Percentiles rank a stretch among this genome's conserved stretches.
Conservation (phyloP, 2,797 vertebrate genomes). For the Macroramphosus scolopax region DNA sequence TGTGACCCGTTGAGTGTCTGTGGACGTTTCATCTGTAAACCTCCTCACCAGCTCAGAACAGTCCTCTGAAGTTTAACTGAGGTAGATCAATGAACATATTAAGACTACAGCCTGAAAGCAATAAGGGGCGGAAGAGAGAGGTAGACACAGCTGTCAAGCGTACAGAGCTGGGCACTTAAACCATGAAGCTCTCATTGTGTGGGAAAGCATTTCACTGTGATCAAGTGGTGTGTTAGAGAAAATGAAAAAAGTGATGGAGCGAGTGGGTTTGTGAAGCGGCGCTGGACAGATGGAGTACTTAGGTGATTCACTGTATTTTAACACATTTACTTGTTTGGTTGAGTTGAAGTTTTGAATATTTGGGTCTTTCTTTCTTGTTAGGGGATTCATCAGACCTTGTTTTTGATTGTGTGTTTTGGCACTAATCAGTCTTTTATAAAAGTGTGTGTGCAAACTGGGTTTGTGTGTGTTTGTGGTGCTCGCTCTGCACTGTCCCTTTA, state of each 20-base stretch:
- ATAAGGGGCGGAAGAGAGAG: not conserved
- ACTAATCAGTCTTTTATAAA: slow-evolving; percentile 7
- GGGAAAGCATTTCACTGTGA: slow-evolving; percentile 21
- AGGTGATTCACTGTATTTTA: slow-evolving; percentile 5
- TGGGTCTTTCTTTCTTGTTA: slow-evolving; percentile 6
- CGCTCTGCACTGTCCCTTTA: not conserved
- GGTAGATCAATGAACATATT: not conserved
- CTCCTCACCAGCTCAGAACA: not conserved
- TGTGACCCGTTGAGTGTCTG: too few relatives aligned
- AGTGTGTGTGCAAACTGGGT: not conserved
- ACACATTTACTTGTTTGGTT: not conserved
- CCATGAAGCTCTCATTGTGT: slow-evolving; percentile 17
- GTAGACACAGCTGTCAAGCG: slow-evolving; percentile 19
- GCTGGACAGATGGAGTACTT: slow-evolving; percentile 3
- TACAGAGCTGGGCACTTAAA: slow-evolving; percentile 13
- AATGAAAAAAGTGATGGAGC: slow-evolving; percentile 11
- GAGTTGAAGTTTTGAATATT: not conserved
- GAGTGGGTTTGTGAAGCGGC: slow-evolving; percentile 19
- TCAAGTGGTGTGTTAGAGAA: slow-evolving; percentile 18
- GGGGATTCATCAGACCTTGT: slow-evolving; percentile 11
- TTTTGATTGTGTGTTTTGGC: slow-evolving; percentile 9
- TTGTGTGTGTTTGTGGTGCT: slow-evolving; percentile 6
- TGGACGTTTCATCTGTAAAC: too few relatives aligned
- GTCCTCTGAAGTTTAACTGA: slow-evolving; percentile 1
- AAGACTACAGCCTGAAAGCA: slow-evolving; percentile 3